These are phyloP conservation scores for Merops nubicus DNA, from an alignment of 2,113 vertebrate genomes.

Conservation along the genomic window DNA sequence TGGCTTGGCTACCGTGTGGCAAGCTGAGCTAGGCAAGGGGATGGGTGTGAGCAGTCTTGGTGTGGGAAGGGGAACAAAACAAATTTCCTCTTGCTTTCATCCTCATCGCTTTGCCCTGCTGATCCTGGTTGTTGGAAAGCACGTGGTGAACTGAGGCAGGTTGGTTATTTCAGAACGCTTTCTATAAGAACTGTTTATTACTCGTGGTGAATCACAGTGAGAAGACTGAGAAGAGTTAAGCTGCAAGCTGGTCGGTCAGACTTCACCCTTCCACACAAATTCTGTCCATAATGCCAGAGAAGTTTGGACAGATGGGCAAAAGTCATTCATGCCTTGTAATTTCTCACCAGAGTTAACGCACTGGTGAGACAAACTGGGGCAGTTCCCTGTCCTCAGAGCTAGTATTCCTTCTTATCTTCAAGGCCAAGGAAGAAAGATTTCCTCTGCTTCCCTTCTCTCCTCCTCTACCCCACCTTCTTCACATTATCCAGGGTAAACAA, in stretches of 20 bases:
- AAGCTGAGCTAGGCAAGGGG: neutral
- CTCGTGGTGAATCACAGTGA: rapidly evolving
- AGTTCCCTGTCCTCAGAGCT: neutral
- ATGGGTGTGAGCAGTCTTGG: neutral
- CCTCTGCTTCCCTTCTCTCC: neutral
- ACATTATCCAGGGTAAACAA: neutral
- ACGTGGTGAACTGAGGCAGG: neutral
- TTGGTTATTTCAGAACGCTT: neutral
- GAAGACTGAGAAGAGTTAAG: neutral
- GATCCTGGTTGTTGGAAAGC: neutral
- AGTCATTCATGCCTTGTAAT: neutral
- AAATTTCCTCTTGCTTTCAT: neutral
- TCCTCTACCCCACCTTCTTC: neutral
- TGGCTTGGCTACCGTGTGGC: neutral
- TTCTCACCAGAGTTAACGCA: neutral
- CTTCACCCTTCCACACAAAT: neutral
- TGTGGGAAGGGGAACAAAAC: neutral
- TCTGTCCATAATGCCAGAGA: neutral
- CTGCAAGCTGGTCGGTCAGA: neutral
- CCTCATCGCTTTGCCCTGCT: neutral
- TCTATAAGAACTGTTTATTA: neutral
- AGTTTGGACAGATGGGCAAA: neutral
- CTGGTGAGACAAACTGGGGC: neutral
- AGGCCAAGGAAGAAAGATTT: neutral
- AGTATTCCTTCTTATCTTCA: neutral